Conservation (phyloP, 2,113 vertebrate genomes). For the Phaetusa simplex region DNA sequence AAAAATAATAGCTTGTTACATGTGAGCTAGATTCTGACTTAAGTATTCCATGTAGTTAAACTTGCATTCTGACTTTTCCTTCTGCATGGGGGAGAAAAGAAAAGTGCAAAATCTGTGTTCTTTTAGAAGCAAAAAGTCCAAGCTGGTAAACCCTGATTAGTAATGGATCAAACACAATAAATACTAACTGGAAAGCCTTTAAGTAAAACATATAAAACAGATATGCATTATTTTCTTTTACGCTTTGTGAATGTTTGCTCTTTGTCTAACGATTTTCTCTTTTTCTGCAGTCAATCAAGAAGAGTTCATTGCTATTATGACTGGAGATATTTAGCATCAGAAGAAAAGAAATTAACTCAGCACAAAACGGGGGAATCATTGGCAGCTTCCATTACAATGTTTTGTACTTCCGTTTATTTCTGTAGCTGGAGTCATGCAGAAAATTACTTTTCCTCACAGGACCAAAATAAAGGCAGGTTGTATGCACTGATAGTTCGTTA, state of each 20-base stretch:
- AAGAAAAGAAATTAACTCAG: slow-evolving; percentile 34
- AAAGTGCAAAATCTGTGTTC: background rate
- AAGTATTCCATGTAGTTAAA: background rate
- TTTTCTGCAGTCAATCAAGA: slow-evolving; percentile 89
- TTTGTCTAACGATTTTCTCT: slow-evolving; percentile 45
- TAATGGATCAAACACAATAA: background rate
- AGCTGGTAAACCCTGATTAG: background rate
- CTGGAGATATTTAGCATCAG: slow-evolving; percentile 84
- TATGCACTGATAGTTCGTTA: slow-evolving; percentile 55
- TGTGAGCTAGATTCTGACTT: background rate
- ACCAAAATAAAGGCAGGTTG: slow-evolving; percentile 54
- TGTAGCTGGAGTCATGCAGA: slow-evolving; percentile 48
- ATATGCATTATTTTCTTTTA: background rate
- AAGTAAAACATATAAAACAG: background rate
- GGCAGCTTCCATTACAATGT: slow-evolving; percentile 27
- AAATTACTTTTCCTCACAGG: slow-evolving; percentile 28
- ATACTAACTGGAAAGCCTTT: background rate
- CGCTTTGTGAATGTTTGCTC: background rate
- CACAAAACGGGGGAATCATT: background rate
- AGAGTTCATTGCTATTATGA: slow-evolving; percentile 97
- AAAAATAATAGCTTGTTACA: background rate
- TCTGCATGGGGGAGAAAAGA: background rate
- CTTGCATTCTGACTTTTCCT: background rate
- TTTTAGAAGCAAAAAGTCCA: background rate
- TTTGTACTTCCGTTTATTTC: slow-evolving; percentile 35